Conservation (phyloP, 2,113 vertebrate species). For the Chlamydotis undulata region DNA sequence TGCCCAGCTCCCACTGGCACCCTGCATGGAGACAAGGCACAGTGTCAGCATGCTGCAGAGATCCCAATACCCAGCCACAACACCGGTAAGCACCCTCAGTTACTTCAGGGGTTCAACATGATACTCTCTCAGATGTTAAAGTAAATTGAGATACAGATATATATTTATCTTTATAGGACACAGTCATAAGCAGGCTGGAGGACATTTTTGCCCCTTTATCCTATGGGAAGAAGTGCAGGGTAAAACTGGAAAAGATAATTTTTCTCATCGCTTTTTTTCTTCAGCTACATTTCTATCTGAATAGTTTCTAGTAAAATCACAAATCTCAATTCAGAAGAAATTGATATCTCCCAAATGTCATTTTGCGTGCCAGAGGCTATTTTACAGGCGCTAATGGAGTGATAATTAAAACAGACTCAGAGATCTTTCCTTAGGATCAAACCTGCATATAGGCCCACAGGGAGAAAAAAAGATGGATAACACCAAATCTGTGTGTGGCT, state of each 20-base stretch:
- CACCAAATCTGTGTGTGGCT: background rate
- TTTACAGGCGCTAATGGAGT: background rate
- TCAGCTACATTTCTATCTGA: background rate
- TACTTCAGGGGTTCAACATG: background rate
- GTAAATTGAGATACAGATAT: background rate
- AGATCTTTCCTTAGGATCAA: background rate
- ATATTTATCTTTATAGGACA: background rate
- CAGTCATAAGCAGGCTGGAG: background rate
- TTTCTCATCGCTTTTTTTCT: background rate
- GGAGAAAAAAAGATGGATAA: background rate
- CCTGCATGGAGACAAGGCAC: slow-evolving; percentile 70
- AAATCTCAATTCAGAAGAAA: slow-evolving; percentile 27
- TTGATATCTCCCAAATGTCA: background rate
- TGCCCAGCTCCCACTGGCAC: slow-evolving; percentile 85
- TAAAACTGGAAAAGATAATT: background rate
- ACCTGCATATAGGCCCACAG: background rate
- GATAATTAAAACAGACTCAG: background rate
- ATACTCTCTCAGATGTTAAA: background rate
- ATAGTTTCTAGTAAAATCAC: background rate
- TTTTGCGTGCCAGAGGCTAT: background rate
- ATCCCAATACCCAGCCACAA: background rate
- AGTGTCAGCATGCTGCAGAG: background rate
- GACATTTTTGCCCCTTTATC: background rate
- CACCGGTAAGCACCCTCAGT: background rate
- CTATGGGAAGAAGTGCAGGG: background rate